Evolutionary conservation across 1,140 invertebrate genomes (phyloP).

Genomic region (Danaus melanippus): DNA sequence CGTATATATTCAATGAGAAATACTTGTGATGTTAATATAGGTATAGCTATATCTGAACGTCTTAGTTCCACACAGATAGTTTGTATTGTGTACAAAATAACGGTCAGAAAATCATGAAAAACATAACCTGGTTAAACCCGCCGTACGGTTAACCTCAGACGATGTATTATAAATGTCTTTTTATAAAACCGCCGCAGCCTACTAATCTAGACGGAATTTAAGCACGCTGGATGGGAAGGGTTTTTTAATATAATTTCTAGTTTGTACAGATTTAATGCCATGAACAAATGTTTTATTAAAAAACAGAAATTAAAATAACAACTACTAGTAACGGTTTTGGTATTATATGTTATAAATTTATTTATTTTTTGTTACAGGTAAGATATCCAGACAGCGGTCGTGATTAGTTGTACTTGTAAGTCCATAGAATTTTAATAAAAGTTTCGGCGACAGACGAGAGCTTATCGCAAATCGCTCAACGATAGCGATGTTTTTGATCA

Average conservation of each 20-base stretch:
- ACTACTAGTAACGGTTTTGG: neutral
- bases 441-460: neutral
- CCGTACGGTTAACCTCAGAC: conserved; percentile 28
- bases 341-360: neutral
- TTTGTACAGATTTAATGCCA: conserved; percentile 6
- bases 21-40: too few relatives aligned
- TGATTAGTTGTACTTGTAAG: neutral
- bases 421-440: neutral
- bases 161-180: conserved; percentile 51
- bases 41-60: too few relatives aligned
- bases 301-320: conserved; percentile 1
- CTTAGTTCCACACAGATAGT: too few relatives aligned
- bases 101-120: too few relatives aligned
- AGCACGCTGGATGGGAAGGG: conserved; percentile 7
- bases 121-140: neutral
- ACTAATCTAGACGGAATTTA: conserved; percentile 22
- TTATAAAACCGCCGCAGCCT: conserved; percentile 23
- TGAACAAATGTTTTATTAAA: neutral
- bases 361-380: conserved; percentile 15
- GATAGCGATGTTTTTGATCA: conserved; percentile 23
- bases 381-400: neutral
- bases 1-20: too few relatives aligned
- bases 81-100: too few relatives aligned
- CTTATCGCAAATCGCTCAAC: conserved; percentile 12
- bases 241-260: conserved; percentile 14